These are phyloP conservation scores for Pseudanteris insignis DNA, from an alignment of 2,888 invertebrate species.

Conservation along the genomic window DNA sequence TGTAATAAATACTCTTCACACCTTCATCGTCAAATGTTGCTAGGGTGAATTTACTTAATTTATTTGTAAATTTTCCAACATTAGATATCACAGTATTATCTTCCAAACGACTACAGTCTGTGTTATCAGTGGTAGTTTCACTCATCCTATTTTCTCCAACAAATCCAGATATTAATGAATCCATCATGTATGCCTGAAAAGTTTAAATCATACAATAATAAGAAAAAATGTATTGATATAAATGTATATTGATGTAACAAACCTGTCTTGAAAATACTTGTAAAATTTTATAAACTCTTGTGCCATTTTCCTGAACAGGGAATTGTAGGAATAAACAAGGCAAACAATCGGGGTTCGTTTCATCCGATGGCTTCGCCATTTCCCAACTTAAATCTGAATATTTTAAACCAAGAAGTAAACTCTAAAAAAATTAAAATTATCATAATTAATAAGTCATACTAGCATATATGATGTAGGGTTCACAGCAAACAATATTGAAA, in stretches of 20 bases:
- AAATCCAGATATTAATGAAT: slow-evolving; percentile 83
- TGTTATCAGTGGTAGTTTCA: slow-evolving; percentile 52
- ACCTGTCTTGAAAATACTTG: slow-evolving; percentile 76
- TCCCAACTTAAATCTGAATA: slow-evolving; percentile 95
- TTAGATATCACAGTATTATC: slow-evolving; percentile 56
- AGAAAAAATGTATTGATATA: too few relatives aligned
- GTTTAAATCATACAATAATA: not conserved
- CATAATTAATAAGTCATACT: too few relatives aligned
- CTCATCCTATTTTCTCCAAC: slow-evolving; percentile 78
- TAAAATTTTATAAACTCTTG: slow-evolving; percentile 82
- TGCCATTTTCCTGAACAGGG: slow-evolving; percentile 79
- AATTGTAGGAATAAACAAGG: slow-evolving; percentile 95
- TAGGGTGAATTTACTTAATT: slow-evolving; percentile 83
- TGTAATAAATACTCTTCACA: too few relatives aligned
- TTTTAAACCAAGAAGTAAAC: slow-evolving; percentile 82
- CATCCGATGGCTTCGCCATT: slow-evolving; percentile 86
- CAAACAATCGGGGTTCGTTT: slow-evolving; percentile 84
- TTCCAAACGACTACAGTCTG: slow-evolving; percentile 59
- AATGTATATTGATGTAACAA: slow-evolving; percentile 14
- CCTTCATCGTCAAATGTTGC: slow-evolving; percentile 91
- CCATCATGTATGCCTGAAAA: slow-evolving; percentile 81
- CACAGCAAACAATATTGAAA: too few relatives aligned
- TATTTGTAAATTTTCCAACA: slow-evolving; percentile 75
- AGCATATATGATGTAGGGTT: not conserved
- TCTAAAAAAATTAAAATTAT: slow-evolving; percentile 69